Percentiles rank a stretch among this genome's conserved stretches.
Evolutionary conservation across 2,113 vertebrate genomes (phyloP).

Genomic region (Hiodon tergisus): DNA sequence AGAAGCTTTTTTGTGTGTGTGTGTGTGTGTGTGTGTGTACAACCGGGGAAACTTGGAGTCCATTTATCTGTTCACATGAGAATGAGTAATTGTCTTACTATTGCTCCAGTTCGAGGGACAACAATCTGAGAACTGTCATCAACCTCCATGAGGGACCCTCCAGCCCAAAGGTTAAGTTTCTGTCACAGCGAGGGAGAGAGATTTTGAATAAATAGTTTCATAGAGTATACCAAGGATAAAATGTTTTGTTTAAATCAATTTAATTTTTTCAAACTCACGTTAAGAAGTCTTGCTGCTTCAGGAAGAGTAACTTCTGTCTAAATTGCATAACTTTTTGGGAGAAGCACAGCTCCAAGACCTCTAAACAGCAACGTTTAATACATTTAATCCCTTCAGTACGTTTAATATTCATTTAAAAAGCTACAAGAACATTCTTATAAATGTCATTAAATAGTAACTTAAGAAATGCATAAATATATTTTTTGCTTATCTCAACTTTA

Average conservation of each 20-base stretch:
- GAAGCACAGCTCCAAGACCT: constrained; percentile 59
- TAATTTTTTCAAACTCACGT: constrained; percentile 57
- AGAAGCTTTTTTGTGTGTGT: too few relatives aligned
- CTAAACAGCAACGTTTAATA: constrained; percentile 49
- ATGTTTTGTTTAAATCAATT: too few relatives aligned
- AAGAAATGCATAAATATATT: too few relatives aligned
- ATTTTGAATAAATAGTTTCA: background rate
- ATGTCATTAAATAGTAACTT: too few relatives aligned
- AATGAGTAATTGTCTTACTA: constrained; percentile 65
- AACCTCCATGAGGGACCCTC: constrained; percentile 89
- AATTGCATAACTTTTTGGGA: constrained; percentile 63
- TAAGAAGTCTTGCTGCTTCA: constrained; percentile 69
- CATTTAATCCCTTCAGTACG: too few relatives aligned
- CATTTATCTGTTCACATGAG: background rate
- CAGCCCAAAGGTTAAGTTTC: constrained; percentile 77
- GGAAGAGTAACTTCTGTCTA: constrained; percentile 73
- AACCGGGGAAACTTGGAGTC: too few relatives aligned
- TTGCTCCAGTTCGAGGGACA: constrained; percentile 67
- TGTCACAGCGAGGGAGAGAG: constrained; percentile 32
- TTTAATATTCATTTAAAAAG: too few relatives aligned
- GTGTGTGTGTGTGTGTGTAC: too few relatives aligned
- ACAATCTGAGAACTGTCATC: constrained; percentile 72
- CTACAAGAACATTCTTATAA: too few relatives aligned
- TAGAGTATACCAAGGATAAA: background rate
- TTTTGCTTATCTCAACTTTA: too few relatives aligned